A percentile compares a stretch with the other conserved stretches of the same genome.
Evolutionary conservation across 2,113 vertebrate genomes (phyloP).

Genomic region (Limanda limanda): DNA sequence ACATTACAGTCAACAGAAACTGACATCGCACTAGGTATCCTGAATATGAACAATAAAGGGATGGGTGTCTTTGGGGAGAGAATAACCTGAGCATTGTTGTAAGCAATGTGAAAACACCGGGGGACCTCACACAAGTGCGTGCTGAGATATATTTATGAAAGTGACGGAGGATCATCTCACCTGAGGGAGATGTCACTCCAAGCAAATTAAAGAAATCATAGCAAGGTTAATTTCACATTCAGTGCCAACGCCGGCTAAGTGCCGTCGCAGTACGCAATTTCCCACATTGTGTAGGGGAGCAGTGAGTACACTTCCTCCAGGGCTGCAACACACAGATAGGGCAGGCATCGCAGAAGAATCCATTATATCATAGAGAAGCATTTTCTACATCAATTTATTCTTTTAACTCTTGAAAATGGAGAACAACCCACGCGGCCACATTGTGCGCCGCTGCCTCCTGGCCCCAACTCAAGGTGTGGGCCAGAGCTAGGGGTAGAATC

Average conservation of each 20-base stretch:
- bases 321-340: conserved; percentile 82
- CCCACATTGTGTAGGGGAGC: conserved; percentile 75
- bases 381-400: conserved; percentile 78
- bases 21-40: background rate
- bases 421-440: conserved; percentile 67
- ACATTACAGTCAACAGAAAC: conserved; percentile 32
- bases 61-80: background rate
- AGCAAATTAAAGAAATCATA: conserved; percentile 82
- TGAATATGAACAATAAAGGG: conserved; percentile 4
- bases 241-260: conserved; percentile 71
- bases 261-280: conserved; percentile 81
- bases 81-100: conserved; percentile 14
- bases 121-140: conserved; percentile 6
- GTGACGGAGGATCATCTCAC: conserved; percentile 52
- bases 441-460: conserved; percentile 64
- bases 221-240: conserved; percentile 81
- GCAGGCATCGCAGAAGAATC: conserved; percentile 75
- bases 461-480: conserved; percentile 65
- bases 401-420: conserved; percentile 74
- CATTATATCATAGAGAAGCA: conserved; percentile 76
- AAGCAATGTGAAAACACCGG: conserved; percentile 20
- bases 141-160: conserved; percentile 58
- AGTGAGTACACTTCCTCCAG: conserved; percentile 76
- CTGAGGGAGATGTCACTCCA: conserved; percentile 73
- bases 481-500: conserved; percentile 51